These are phyloP conservation scores for Athalia rosae DNA, from an alignment of 2,888 invertebrate species.

Conservation along the genomic window DNA sequence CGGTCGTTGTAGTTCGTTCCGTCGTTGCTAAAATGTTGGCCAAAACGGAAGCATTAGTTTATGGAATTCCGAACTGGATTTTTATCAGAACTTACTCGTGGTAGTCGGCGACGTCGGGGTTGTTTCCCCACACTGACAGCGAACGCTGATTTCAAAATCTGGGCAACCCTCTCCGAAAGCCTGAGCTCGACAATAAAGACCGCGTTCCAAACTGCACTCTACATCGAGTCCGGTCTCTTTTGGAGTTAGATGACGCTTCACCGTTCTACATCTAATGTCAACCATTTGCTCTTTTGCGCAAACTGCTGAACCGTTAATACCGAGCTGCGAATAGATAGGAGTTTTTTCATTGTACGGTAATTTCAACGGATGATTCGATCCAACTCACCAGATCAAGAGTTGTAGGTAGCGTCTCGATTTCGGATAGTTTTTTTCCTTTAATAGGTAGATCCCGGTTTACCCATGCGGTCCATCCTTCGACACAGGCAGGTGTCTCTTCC, in stretches of 20 bases:
- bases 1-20: conserved; percentile 25
- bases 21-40: conserved; percentile 32
- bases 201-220: conserved; percentile 84
- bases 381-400: conserved; percentile 75
- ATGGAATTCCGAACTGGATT: background rate
- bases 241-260: conserved; percentile 77
- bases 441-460: conserved; percentile 78
- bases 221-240: conserved; percentile 83
- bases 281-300: conserved; percentile 80
- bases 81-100: conserved; percentile 7
- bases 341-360: background rate
- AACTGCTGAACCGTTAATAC: conserved; percentile 74
- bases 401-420: conserved; percentile 78
- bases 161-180: conserved; percentile 76
- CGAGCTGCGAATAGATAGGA: conserved; percentile 60
- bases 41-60: too few relatives aligned
- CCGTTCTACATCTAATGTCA: conserved; percentile 86
- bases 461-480: conserved; percentile 88
- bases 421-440: conserved; percentile 72
- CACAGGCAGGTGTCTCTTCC: conserved; percentile 75
- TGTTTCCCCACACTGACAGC: conserved; percentile 77
- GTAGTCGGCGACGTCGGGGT: conserved; percentile 32
- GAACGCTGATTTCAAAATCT: conserved; percentile 89
- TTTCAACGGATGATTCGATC: background rate
- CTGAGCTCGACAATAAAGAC: conserved; percentile 79